Conservation (phyloP, 2,888 invertebrate species). For the Enchytraeus crypticus region DNA sequence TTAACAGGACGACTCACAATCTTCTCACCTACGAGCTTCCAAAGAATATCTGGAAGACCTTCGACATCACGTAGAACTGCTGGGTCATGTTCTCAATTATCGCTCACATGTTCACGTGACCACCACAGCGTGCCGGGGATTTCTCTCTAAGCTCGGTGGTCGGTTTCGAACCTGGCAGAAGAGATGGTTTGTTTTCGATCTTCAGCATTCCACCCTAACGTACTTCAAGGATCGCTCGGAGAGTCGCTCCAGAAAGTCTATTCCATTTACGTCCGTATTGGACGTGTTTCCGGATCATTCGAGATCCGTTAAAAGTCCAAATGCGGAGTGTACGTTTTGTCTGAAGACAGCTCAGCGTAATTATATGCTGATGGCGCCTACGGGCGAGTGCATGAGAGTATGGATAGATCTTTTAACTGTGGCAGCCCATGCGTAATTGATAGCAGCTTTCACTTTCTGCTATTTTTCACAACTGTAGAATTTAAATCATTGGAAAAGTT, state of each 20-base stretch:
- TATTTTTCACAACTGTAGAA: too few species aligned
- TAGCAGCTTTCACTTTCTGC: too few species aligned
- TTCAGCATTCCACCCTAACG: slow-evolving; percentile 74
- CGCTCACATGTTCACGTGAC: slow-evolving; percentile 79
- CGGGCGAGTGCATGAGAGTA: slow-evolving; percentile 84
- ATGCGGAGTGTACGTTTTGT: slow-evolving; percentile 82
- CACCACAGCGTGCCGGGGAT: slow-evolving; percentile 75
- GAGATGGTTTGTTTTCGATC: slow-evolving; percentile 92
- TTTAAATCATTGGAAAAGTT: too few species aligned
- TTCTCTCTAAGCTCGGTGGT: slow-evolving; percentile 75
- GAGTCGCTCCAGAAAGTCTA: slow-evolving; percentile 71
- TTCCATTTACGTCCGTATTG: slow-evolving; percentile 71
- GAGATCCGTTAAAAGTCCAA: slow-evolving; percentile 81
- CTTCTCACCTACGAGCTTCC: too few species aligned
- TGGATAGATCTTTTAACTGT: slow-evolving; percentile 97
- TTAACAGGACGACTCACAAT: too few species aligned
- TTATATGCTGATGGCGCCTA: slow-evolving; percentile 84
- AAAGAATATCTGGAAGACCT: too few species aligned
- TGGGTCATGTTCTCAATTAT: slow-evolving; percentile 78
- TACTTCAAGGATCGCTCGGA: slow-evolving; percentile 85
- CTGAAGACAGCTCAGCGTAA: slow-evolving; percentile 82
- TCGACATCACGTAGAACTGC: slow-evolving; percentile 79
- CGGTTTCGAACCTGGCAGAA: slow-evolving; percentile 71
- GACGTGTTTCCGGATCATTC: slow-evolving; percentile 94
- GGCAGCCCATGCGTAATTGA: too few species aligned